Base-by-base conservation (phyloP, 2,888 invertebrate genomes). In the Colletes collaris region DNA sequence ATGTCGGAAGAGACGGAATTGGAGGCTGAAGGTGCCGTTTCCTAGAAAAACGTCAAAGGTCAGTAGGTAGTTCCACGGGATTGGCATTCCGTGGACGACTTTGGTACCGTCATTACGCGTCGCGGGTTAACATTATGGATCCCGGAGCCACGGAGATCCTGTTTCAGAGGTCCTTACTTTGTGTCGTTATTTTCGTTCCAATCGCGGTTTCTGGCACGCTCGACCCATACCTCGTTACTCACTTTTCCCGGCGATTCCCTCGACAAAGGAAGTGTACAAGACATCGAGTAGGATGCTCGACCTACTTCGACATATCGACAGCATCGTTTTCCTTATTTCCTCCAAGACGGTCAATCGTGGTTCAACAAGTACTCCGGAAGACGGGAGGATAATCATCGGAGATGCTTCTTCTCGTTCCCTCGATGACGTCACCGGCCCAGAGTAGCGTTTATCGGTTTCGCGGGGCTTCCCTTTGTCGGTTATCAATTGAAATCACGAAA, bases 231-330 rank as follows among this genome's bases (percentile, higher is more conserved):
- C 62, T 74, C 69, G 62, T 74, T 69, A 74, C 49, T 46, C 50
- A 49, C 13, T 44, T 73, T 73, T 11, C 13, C 46, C 67, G 44
- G 8, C 13, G 59, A 60, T 68, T 67, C 27, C 7, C 44, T 13
- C 19, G 27, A 46, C 60, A 69, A 62, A 52, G 62, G 62, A 69
- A 16, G 56, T 16, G 64, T 19, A 44, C 50, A 40, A 27, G 66
- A 72, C 69, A 50, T 66, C 58, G 58, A 62, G 53, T 52, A 50
- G 59, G 4, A 52, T 19, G 44, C 71, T 74, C 59, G 74, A 74
- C 75, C 75, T 75, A 71, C 75, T 71, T 70, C 56, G 58, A 64
- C 71, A 44, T 58, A 64, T 75, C 71, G 63, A 64, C 56, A 49
- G 56, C 68, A 27, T 71, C 44, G 71, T 62, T 69, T 62, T 49